Conservation (phyloP, 2,797 vertebrate species). For the Antennarius maculatus region DNA sequence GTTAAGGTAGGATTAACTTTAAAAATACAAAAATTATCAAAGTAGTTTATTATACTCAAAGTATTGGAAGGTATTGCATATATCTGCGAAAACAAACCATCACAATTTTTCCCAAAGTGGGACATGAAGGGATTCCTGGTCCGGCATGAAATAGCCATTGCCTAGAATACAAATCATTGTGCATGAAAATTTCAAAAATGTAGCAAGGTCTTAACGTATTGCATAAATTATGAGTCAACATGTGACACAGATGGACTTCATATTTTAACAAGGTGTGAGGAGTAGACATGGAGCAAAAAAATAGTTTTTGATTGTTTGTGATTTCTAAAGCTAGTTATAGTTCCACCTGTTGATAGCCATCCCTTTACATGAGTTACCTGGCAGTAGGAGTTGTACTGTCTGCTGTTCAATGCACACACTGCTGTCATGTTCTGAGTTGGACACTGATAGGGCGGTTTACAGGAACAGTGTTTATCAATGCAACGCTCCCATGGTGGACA, state of each 20-base stretch:
- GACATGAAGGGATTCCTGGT: constrained; percentile 68
- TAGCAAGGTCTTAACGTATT: neutral
- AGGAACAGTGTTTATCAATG: constrained; percentile 74
- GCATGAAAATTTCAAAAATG: neutral
- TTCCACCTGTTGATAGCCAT: neutral
- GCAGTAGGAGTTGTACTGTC: constrained; percentile 83
- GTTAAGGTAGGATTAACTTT: neutral
- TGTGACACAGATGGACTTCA: no score
- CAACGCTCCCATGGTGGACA: constrained; percentile 90
- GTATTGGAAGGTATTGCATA: neutral
- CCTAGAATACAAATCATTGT: constrained; percentile 60
- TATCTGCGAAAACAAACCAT: constrained; percentile 41
- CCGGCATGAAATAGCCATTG: constrained; percentile 80
- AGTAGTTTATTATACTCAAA: no score
- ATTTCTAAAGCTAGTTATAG: neutral
- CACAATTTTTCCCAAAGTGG: constrained; percentile 65
- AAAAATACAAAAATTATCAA: no score
- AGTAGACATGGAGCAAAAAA: no score
- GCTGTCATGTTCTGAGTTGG: constrained; percentile 45
- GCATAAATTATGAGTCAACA: neutral
- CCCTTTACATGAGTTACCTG: constrained; percentile 70
- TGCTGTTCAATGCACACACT: constrained; percentile 75
- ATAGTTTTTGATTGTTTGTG: no score
- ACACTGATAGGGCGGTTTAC: constrained; percentile 90
- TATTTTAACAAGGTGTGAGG: no score